These are phyloP conservation scores for Pachymerium ferrugineum DNA, from an alignment of 2,888 invertebrate species.

Conservation along the genomic window DNA sequence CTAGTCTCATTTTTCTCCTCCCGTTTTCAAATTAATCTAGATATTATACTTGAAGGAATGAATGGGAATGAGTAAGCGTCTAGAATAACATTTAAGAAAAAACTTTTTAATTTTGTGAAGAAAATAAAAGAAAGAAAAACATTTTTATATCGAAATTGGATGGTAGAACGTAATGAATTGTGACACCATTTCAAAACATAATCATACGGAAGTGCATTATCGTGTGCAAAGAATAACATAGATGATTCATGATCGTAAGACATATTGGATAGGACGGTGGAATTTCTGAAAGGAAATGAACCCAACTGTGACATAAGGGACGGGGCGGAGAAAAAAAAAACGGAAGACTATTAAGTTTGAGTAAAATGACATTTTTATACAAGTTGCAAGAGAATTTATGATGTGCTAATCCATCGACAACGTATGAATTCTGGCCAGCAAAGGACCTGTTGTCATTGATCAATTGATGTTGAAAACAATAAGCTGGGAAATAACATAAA, in stretches of 20 bases:
- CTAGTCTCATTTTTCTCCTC: background rate
- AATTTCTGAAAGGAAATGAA: constrained; percentile 27
- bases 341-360: constrained; percentile 11
- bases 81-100: constrained; percentile 8
- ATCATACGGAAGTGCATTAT: constrained; percentile 24
- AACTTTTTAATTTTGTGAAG: background rate
- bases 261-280: constrained; percentile 20
- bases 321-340: background rate
- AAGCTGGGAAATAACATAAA: constrained; percentile 14
- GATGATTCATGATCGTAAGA: constrained; percentile 16
- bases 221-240: constrained; percentile 6
- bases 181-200: constrained; percentile 18
- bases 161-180: constrained; percentile 20
- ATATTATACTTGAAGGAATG: background rate
- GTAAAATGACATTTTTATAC: constrained; percentile 27
- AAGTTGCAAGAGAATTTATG: constrained; percentile 19
- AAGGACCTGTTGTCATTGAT: constrained; percentile 16
- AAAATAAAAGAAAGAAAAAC: background rate
- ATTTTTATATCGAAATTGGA: constrained; percentile 14
- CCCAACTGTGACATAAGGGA: constrained; percentile 22
- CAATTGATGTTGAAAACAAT: background rate
- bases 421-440: background rate
- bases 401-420: constrained; percentile 25
- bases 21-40: background rate
- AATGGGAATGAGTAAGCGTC: background rate